Conservation (phyloP, 2,888 invertebrate species). For the Tenthredo amoena region DNA sequence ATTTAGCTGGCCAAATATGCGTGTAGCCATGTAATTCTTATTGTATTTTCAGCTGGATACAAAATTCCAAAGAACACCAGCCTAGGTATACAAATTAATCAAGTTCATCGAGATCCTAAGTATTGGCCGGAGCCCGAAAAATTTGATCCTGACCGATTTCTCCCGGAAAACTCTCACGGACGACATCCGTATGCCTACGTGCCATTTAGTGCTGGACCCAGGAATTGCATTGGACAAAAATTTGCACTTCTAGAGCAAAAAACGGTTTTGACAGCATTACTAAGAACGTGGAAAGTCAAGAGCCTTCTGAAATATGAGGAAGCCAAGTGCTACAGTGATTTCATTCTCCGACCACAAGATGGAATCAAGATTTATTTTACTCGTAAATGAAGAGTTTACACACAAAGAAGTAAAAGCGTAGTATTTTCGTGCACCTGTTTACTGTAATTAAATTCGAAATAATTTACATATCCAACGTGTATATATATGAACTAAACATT, state of each 20-base stretch:
- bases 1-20: conserved; percentile 60
- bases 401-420: background rate
- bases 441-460: background rate
- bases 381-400: background rate
- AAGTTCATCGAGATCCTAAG: conserved; percentile 78
- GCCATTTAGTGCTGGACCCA: conserved; percentile 72
- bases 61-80: conserved; percentile 76
- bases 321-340: conserved; percentile 59
- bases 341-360: conserved; percentile 63
- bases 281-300: conserved; percentile 66
- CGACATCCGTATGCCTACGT: conserved; percentile 70
- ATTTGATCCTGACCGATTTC: conserved; percentile 78
- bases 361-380: conserved; percentile 51
- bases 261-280: conserved; percentile 62
- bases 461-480: no score
- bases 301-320: conserved; percentile 62
- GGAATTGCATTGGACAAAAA: conserved; percentile 72
- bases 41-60: conserved; percentile 67
- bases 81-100: conserved; percentile 75
- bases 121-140: conserved; percentile 79
- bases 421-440: background rate
- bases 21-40: conserved; percentile 55
- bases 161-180: conserved; percentile 71
- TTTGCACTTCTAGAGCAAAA: conserved; percentile 67
- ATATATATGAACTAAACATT: no score